A percentile compares a stretch with the other conserved stretches of the same genome.
phyloP scores from a whole-genome alignment of 92 coral and sea anemone genomes.

The Porites rus region DNA sequence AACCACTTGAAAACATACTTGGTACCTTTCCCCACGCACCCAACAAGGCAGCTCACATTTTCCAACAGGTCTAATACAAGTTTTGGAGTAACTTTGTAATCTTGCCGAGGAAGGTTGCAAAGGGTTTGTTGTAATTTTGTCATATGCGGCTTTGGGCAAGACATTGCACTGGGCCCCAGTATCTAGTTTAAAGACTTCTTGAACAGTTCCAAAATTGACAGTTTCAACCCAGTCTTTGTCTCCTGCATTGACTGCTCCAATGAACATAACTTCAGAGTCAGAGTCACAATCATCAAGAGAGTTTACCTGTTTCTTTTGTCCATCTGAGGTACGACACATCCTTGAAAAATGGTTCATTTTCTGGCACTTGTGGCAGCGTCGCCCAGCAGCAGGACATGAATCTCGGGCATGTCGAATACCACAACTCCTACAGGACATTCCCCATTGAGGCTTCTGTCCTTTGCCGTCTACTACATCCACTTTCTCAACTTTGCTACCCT shows the following conservation, averaged over 20 bases:
- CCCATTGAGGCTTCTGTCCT: too few species aligned
- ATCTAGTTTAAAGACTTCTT: constrained; percentile 36
- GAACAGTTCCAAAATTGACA: constrained; percentile 1
- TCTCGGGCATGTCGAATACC: constrained; percentile 25
- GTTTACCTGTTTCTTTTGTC: constrained; percentile 34
- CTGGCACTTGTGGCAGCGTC: constrained; percentile 15
- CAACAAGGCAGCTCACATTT: too few species aligned
- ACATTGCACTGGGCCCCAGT: constrained; percentile 30
- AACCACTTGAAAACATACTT: too few species aligned
- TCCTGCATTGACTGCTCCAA: background rate
- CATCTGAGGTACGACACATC: constrained; percentile 27
- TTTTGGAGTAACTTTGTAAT: too few species aligned
- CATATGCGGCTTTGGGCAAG: too few species aligned
- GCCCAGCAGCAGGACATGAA: constrained; percentile 13
- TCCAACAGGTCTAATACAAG: too few species aligned
- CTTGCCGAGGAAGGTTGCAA: too few species aligned
- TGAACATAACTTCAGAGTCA: too few species aligned
- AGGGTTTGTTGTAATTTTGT: too few species aligned
- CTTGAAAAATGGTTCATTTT: constrained; percentile 41
- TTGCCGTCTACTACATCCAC: too few species aligned
- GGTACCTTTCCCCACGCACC: too few species aligned
- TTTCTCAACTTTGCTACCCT: too few species aligned
- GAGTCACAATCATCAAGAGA: background rate
- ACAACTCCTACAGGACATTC: constrained; percentile 41
- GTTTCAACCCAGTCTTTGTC: constrained; percentile 34